Base-by-base conservation (phyloP, 2,113 vertebrate species). In the Sorex fumeus region DNA sequence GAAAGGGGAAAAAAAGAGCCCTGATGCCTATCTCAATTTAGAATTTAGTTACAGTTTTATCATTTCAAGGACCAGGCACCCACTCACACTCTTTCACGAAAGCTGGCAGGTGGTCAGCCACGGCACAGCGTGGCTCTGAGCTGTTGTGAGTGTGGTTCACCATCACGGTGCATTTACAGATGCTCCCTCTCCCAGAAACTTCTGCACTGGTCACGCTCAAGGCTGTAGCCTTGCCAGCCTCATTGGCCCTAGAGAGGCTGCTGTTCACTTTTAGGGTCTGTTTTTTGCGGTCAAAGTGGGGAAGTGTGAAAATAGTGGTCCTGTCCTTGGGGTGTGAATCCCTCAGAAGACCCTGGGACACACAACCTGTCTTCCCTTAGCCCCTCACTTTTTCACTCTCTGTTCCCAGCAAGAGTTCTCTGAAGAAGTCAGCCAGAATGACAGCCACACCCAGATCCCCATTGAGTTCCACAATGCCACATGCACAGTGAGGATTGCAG, bases 401-500 rank as follows among this genome's bases (percentile, higher is more conserved):
- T 85, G 3, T 96, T 45, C 76, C 30, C 96, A 97, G 96, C 95
- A 97, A 96, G 97, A 98, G 0, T 0, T 76, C n/a, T 97, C 92
- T 0, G 3, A 91, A 1, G 84, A 97, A 90, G 87, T 90, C 1
- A 0, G 0, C 82, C 83, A 30, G 70, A 95, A 97, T 0, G 0
- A 66, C 82, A 98, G 93, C 1, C 0, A 0, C 15, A 94, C 91
- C 1, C 0, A 96, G 71, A 90, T 98, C 91, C 94, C 98, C 0
- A 90, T 98, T 75, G 77, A 88, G 50, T 97, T 97, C 94, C 98
- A 98, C 89, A 99, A 99, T 0, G 97, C 97, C 81, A 98, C 98
- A 0, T 99, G 98, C 96, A 98, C 96, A 1, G 91, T 99, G 92
- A 98, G 98, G 40, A 98, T 99, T 45, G 98, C 98, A 0, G 99